Evolutionary conservation across 1,140 invertebrate genomes (phyloP).

Genomic region (Brachionus rotundiformis): DNA sequence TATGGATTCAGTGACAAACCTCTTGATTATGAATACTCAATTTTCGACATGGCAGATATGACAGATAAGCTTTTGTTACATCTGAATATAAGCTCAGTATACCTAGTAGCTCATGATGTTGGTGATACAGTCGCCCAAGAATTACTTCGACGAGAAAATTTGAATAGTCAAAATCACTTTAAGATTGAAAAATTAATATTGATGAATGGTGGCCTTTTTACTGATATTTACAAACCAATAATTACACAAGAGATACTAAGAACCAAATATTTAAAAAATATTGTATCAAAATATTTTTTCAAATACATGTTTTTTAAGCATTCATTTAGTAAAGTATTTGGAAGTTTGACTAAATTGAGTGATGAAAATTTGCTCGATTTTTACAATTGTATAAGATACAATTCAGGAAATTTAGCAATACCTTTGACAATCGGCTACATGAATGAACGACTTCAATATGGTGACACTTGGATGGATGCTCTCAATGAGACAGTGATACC

Average conservation of each 20-base stretch:
- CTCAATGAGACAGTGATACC: slow-evolving; percentile 56
- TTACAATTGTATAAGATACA: slow-evolving; percentile 55
- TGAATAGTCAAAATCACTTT: slow-evolving; percentile 32
- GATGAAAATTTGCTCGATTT: slow-evolving; percentile 58
- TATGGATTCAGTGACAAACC: slow-evolving; percentile 64
- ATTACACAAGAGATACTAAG: slow-evolving; percentile 28
- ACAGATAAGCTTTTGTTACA: slow-evolving; percentile 54
- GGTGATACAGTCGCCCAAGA: slow-evolving; percentile 64
- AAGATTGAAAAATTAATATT: slow-evolving; percentile 56
- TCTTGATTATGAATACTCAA: slow-evolving; percentile 58
- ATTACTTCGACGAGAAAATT: slow-evolving; percentile 57
- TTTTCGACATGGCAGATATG: slow-evolving; percentile 61
- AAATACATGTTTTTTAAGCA: slow-evolving; percentile 7
- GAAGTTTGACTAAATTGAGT: slow-evolving; percentile 55
- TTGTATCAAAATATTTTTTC: slow-evolving; percentile 4
- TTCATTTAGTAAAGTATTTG: slow-evolving; percentile 56
- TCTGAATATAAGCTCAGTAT: slow-evolving; percentile 55
- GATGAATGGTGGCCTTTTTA: slow-evolving; percentile 61
- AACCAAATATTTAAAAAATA: background rate
- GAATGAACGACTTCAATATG: slow-evolving; percentile 52
- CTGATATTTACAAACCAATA: slow-evolving; percentile 56
- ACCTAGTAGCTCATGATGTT: slow-evolving; percentile 63
- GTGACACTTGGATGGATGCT: slow-evolving; percentile 54
- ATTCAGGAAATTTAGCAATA: slow-evolving; percentile 56
- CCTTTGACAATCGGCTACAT: slow-evolving; percentile 53